Conservation (phyloP, 2,113 vertebrate genomes). For the Oncorhynchus clarkii region DNA sequence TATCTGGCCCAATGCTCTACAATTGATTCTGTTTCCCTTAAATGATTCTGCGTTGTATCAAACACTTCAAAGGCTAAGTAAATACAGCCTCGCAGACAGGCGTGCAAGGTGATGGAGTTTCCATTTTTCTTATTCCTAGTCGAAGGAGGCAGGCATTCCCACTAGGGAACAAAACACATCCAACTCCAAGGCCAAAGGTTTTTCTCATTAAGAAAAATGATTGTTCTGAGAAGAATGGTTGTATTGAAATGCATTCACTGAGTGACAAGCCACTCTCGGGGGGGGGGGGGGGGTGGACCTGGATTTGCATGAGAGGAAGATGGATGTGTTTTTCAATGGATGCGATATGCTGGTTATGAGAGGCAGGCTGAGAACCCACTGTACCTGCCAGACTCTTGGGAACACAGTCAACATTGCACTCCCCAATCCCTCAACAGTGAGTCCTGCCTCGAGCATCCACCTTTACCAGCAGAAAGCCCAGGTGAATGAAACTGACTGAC, state of each 20-base stretch:
- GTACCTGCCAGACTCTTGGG: conserved; percentile 4
- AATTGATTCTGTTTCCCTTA: neutral
- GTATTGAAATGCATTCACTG: neutral
- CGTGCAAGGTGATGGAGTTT: too few relatives aligned
- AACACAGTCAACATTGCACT: conserved; percentile 6
- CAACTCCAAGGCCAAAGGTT: conserved; percentile 15
- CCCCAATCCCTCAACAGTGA: neutral
- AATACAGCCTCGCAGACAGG: neutral
- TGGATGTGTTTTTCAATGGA: conserved; percentile 10
- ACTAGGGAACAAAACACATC: conserved; percentile 19
- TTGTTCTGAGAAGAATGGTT: conserved; percentile 18
- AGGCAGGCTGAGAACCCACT: conserved; percentile 29
- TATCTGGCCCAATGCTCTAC: conserved; percentile 15
- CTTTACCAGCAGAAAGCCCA: neutral
- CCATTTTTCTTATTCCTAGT: neutral
- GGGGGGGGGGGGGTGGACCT: conserved; percentile 29
- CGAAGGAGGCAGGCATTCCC: neutral
- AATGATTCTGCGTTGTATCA: neutral
- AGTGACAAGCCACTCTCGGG: conserved; percentile 21
- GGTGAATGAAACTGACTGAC: neutral
- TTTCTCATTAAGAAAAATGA: conserved; percentile 32
- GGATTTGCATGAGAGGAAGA: conserved; percentile 42
- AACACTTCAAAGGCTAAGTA: neutral
- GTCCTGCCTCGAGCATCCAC: neutral
- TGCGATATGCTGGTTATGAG: conserved; percentile 17